Conservation (phyloP, 2,888 invertebrate species). For the Hyles lineata region DNA sequence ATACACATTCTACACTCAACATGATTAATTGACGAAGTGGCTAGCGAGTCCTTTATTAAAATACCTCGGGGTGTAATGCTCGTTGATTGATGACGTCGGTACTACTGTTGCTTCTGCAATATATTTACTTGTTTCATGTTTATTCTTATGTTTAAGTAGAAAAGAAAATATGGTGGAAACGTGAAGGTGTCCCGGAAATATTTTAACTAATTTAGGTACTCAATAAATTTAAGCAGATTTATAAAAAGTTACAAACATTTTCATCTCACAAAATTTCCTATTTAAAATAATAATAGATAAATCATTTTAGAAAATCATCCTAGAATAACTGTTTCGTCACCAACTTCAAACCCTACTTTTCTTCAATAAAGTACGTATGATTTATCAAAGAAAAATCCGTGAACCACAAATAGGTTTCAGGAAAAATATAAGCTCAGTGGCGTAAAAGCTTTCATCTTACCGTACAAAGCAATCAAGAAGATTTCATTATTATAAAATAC, state of each 20-base stretch:
- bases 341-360: too few relatives aligned
- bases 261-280: too few relatives aligned
- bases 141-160: too few relatives aligned
- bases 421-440: background rate
- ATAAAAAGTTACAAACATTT: too few relatives aligned
- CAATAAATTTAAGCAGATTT: too few relatives aligned
- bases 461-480: background rate
- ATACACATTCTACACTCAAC: constrained; percentile 24
- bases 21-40: constrained; percentile 52
- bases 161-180: too few relatives aligned
- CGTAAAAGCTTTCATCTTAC: background rate
- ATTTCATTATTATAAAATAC: constrained; percentile 6
- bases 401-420: background rate
- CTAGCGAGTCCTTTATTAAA: constrained; percentile 47
- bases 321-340: too few relatives aligned
- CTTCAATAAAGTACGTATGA: too few relatives aligned
- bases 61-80: constrained; percentile 47
- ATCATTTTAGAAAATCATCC: too few relatives aligned
- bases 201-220: too few relatives aligned
- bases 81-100: constrained; percentile 45
- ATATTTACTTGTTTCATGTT: background rate
- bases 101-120: background rate
- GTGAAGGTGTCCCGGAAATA: too few relatives aligned
- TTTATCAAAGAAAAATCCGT: background rate
- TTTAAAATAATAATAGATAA: too few relatives aligned